Evolutionary conservation across 2,797 vertebrate genomes (phyloP), one percentile per base, ranked within the genome.

Genomic region (Chloroceryle inda): DNA sequence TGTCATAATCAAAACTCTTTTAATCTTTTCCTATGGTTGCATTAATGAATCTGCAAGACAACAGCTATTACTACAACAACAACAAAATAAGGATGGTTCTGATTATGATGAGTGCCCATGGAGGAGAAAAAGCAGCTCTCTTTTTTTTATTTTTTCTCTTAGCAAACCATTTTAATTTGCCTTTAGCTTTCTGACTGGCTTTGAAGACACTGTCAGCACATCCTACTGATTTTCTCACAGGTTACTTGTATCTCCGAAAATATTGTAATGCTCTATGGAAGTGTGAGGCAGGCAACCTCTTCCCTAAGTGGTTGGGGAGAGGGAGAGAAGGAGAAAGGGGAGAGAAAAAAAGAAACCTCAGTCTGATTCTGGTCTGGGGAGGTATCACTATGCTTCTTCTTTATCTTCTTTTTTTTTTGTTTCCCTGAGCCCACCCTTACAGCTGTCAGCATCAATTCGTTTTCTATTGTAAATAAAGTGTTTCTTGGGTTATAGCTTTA

Each of bases 401-500:
- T 89, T 94, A 49, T 47, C 9, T n/a, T 33, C 33, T 42, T n/a
- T 33, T 45, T 45, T 23, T 82, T 37, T 94, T 63, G 82, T n/a
- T 53, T 17, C 15, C 9, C 83, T 81, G 47, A 67, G 55, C 61
- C 81, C 62, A 71, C 85, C 86, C 63, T 96, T 90, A 92, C 85
- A 89, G 88, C 83, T 95, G 75, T 92, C 74, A 77, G 72, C 76
- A 56, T 89, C 47, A 37, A 50, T 58, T 74, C 64, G 94, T 91
- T 93, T 88, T 89, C 73, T 95, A 67, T 92, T 78, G 85, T 95
- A 97, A 98, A 95, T 95, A 93, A 95, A 85, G 76, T 55, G 90
- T 97, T 95, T 92, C 90, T 97, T 81, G 87, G 42, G 49, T 81
- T 86, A 97, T 88, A 92, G 89, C 68, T 94, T 82, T 93, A 85